Evolutionary conservation across 1,140 invertebrate genomes (phyloP).

Genomic region (Calephelis nemesis): DNA sequence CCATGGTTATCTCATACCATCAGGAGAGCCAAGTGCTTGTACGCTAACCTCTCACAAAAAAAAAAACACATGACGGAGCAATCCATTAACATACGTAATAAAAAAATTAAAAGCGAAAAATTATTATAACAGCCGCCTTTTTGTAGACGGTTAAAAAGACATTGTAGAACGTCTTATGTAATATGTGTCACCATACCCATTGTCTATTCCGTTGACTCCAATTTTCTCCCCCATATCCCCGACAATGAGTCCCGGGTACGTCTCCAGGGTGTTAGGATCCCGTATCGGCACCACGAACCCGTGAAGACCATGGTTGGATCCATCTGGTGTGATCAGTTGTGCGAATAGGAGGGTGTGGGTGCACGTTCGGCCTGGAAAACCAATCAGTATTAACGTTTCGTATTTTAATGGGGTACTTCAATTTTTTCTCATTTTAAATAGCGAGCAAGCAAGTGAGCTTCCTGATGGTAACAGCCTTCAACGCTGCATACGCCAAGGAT

Average conservation of each 20-base stretch:
- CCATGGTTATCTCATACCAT: too few species aligned
- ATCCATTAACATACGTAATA: too few species aligned
- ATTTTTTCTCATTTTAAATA: not conserved
- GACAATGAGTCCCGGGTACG: conserved; percentile 87
- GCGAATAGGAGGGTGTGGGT: conserved; percentile 94
- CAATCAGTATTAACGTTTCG: too few species aligned
- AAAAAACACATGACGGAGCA: too few species aligned
- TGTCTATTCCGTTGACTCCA: conserved; percentile 91
- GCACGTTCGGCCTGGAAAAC: conserved; percentile 86
- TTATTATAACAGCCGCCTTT: too few species aligned
- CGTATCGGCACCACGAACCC: conserved; percentile 90
- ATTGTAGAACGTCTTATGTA: too few species aligned
- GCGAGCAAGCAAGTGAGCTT: not conserved
- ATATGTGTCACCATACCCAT: conserved; percentile 80
- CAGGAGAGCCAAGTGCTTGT: too few species aligned
- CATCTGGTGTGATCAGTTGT: conserved; percentile 88
- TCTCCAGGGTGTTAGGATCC: conserved; percentile 84
- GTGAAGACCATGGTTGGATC: conserved; percentile 89
- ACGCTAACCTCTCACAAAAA: too few species aligned
- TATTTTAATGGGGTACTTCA: too few species aligned
- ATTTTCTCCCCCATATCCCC: conserved; percentile 92
- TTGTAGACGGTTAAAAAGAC: too few species aligned
- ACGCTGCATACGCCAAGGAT: too few species aligned
- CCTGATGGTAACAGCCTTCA: not conserved
- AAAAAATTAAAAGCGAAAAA: too few species aligned